phyloP scores from a whole-genome alignment of 2,888 invertebrate genomes.

The Caenorhabditis uteleia region DNA sequence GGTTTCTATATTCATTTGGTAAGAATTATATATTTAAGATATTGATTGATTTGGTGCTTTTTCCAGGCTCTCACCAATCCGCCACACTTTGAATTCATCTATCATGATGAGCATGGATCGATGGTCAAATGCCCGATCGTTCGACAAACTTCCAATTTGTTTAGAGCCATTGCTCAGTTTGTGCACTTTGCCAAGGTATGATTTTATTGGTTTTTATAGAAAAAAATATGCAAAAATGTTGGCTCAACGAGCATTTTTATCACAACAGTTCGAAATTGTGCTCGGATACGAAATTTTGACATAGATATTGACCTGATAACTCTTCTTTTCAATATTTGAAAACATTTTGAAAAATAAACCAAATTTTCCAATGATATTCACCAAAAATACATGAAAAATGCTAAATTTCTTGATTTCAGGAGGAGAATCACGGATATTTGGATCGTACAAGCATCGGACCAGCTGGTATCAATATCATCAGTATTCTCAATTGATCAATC shows the following conservation, averaged over 20 bases:
- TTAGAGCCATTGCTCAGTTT: constrained; percentile 45
- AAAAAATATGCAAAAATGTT: too few species aligned
- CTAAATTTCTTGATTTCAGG: constrained; percentile 4
- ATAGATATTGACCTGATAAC: too few species aligned
- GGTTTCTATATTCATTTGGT: constrained; percentile 47
- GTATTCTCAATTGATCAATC: constrained; percentile 29
- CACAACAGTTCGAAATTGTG: too few species aligned
- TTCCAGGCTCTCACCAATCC: constrained; percentile 25
- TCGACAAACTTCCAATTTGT: constrained; percentile 40
- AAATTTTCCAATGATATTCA: too few species aligned
- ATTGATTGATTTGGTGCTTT: not conserved
- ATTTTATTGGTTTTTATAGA: not conserved
- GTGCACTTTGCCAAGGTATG: constrained; percentile 39
- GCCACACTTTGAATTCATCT: constrained; percentile 42
- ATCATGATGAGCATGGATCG: constrained; percentile 32
- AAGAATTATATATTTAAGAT: constrained; percentile 3
- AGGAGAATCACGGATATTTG: constrained; percentile 40
- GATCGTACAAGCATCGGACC: constrained; percentile 42
- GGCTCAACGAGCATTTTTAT: too few species aligned
- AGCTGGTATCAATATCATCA: constrained; percentile 36
- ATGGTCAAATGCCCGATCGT: constrained; percentile 18
- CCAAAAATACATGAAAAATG: not conserved
- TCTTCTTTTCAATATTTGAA: too few species aligned
- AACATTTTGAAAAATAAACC: too few species aligned
- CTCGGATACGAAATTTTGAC: too few species aligned